These are phyloP conservation scores for Aradophagus sp. DNA, from an alignment of 1,140 invertebrate species.

Conservation along the genomic window DNA sequence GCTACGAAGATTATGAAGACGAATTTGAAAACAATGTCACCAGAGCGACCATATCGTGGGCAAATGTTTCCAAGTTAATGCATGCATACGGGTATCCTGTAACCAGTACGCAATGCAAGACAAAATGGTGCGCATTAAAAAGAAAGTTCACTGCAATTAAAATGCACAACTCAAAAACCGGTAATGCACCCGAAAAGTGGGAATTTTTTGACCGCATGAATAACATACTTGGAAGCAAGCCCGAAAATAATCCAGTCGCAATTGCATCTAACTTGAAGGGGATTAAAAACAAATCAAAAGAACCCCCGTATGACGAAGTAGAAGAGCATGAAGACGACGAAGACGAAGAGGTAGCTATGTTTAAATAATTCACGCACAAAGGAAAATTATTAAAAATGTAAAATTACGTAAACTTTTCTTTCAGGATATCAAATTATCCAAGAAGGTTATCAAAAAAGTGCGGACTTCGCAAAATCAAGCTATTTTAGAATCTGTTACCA, in stretches of 20 bases:
- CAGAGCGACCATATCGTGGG: too few relatives aligned
- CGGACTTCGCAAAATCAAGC: too few relatives aligned
- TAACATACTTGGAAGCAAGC: not conserved
- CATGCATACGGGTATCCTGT: not conserved
- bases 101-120: not conserved
- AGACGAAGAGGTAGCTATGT: not conserved
- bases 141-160: not conserved
- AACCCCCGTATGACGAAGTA: too few relatives aligned
- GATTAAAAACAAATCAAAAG: not conserved
- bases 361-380: too few relatives aligned
- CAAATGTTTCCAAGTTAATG: too few relatives aligned
- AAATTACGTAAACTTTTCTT: too few relatives aligned
- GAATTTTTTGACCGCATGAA: slow-evolving; percentile 1
- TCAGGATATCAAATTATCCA: too few relatives aligned
- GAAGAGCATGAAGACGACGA: not conserved
- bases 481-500: too few relatives aligned
- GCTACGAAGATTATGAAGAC: too few relatives aligned
- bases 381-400: too few relatives aligned
- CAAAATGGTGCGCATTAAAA: not conserved
- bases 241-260: not conserved
- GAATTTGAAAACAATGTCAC: too few relatives aligned
- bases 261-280: slow-evolving; percentile 1
- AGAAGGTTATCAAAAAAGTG: too few relatives aligned
- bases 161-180: not conserved
- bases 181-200: not conserved